Evolutionary conservation across 2,888 invertebrate species (phyloP).

Genomic region (Hetaerina titia): DNA sequence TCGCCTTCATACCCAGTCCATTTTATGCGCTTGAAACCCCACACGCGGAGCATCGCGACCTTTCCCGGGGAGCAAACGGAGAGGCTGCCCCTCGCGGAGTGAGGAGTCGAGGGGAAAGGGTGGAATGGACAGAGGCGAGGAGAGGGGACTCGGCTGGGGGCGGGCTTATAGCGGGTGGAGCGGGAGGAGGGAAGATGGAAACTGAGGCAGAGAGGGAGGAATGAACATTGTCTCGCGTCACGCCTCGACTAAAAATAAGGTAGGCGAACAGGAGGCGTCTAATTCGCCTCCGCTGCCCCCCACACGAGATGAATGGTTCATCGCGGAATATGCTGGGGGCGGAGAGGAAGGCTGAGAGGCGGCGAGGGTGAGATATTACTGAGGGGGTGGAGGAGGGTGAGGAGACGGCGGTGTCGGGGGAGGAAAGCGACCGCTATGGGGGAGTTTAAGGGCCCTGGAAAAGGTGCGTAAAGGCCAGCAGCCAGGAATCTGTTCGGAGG

Average conservation of each 20-base stretch:
- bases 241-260: constrained; percentile 61
- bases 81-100: neutral
- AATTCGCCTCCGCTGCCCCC: constrained; percentile 54
- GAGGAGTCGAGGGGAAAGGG: neutral
- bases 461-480: too few species aligned
- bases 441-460: too few species aligned
- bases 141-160: neutral
- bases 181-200: neutral
- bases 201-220: neutral
- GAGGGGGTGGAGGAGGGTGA: neutral
- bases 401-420: neutral
- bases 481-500: too few species aligned
- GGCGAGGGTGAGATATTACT: neutral
- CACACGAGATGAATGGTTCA: constrained; percentile 50
- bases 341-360: neutral
- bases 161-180: constrained; percentile 5
- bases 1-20: constrained; percentile 4
- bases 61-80: constrained; percentile 39
- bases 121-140: constrained; percentile 8
- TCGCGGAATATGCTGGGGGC: neutral
- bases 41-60: constrained; percentile 53
- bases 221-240: constrained; percentile 41
- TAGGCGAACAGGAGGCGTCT: constrained; percentile 44
- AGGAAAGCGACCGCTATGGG: neutral
- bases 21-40: constrained; percentile 59